Evolutionary conservation across 2,888 invertebrate species (phyloP).

Genomic region (Uloborus plumipes): DNA sequence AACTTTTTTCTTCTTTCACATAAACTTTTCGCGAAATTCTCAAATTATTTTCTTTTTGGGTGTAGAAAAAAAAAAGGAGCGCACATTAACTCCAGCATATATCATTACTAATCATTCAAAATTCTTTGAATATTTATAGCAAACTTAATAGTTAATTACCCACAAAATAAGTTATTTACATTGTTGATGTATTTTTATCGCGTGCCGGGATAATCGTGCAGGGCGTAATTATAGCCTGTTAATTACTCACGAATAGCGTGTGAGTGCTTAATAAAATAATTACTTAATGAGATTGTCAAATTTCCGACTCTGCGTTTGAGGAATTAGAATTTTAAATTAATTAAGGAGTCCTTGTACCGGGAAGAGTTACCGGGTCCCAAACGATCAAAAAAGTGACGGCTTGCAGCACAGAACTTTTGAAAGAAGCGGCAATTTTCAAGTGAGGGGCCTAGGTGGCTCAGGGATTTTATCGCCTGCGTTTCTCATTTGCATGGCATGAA

Average conservation of each 20-base stretch:
- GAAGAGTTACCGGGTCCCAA: too few species aligned
- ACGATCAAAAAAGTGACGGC: too few species aligned
- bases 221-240: conserved; percentile 54
- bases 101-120: conserved; percentile 41
- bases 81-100: conserved; percentile 34
- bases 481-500: too few species aligned
- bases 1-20: too few species aligned
- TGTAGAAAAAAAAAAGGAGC: conserved; percentile 14
- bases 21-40: too few species aligned
- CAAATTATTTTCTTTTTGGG: too few species aligned
- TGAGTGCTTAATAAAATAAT: conserved; percentile 55
- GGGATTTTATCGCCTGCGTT: too few species aligned
- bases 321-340: conserved; percentile 60
- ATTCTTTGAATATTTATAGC: conserved; percentile 54
- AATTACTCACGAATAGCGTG: conserved; percentile 60
- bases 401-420: too few species aligned
- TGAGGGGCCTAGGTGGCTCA: too few species aligned
- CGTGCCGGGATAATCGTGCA: conserved; percentile 50
- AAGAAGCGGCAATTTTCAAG: too few species aligned
- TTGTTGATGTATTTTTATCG: conserved; percentile 46
- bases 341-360: conserved; percentile 16
- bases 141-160: conserved; percentile 53
- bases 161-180: conserved; percentile 47
- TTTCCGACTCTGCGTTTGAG: conserved; percentile 41
- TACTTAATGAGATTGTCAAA: conserved; percentile 61